Conservation (phyloP, 1,140 invertebrate genomes). For the Pseudomyrmex pallidus region DNA sequence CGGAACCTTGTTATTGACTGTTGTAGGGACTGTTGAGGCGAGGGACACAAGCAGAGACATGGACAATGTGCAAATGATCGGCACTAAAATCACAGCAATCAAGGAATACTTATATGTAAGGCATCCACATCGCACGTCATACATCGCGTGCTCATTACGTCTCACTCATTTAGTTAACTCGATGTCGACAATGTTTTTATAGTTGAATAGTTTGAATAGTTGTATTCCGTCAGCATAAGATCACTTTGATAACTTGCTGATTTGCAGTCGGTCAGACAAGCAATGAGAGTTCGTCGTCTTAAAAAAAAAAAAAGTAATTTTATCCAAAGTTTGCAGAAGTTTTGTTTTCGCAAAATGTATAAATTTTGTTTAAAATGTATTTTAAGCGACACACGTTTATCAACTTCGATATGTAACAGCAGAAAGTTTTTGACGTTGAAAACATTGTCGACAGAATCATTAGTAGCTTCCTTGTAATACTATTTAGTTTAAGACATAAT, state of each 20-base stretch:
- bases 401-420: background rate
- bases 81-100: conserved; percentile 85
- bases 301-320: background rate
- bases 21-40: conserved; percentile 84
- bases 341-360: background rate
- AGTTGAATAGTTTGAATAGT: background rate
- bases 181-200: conserved; percentile 19
- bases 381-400: no score
- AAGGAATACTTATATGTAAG: conserved; percentile 86
- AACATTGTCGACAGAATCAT: conserved; percentile 16
- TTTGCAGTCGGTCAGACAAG: background rate
- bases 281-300: background rate
- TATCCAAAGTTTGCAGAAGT: background rate
- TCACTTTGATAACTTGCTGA: background rate
- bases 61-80: conserved; percentile 86
- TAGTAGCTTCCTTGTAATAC: conserved; percentile 8
- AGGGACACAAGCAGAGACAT: conserved; percentile 84
- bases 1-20: conserved; percentile 82
- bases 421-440: background rate
- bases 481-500: conserved; percentile 25
- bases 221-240: background rate
- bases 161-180: conserved; percentile 46
- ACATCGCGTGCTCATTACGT: conserved; percentile 34
- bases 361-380: background rate
- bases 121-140: conserved; percentile 73